Base-by-base conservation (phyloP, 2,797 vertebrate genomes). In the Falco naumanni region DNA sequence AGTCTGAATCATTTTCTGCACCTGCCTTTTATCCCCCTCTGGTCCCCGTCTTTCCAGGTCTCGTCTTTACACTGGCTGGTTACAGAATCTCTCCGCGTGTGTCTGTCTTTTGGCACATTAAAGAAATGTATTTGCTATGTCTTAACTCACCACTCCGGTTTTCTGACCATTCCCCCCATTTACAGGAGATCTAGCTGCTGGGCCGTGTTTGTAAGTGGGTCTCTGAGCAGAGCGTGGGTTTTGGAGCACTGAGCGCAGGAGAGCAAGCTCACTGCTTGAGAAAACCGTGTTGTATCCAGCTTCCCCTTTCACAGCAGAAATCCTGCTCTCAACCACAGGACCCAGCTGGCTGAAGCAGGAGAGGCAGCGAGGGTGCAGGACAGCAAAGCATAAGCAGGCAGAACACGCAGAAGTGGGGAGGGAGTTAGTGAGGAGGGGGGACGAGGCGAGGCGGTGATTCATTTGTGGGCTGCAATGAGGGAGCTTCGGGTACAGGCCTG, bases 251-350 rank as follows among this genome's bases (percentile, higher is more conserved):
- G 9, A 65, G 59, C 10, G 4, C 29, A 33, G 63, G 33, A 33
- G 37, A 75, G 20, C 0, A 1, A 56, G 61, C 53, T 78, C 72
- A 4, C 7, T 29, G 39, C 15, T 3, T n/a, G 68, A 57, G 41
- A 43, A 45, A 75, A 16, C 9, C 1, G 2, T 5, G 5, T 1
- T 26, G 24, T 21, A 24, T 5, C 22, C 2, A 0, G 13, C 6
- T 51, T 50, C 5, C 7, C 28, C 65, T 41, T 14, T 47, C 50
- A 41, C 53, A 20, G 60, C 8, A 5, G 75, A 51, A 54, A n/a
- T 74, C 20, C 70, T n/a, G 24, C 37, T 83, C 64, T 47, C 22
- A 33, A 16, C 18, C 45, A 5, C 83, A 12, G 54, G 28, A 24
- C 4, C 29, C 37, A 6, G 25, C 69, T 48, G 53, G 63, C 3